A percentile compares a stretch with the other conserved stretches of the same genome.
phyloP scores from a whole-genome alignment of 2,888 invertebrate genomes.

The Andrena hattorfiana region DNA sequence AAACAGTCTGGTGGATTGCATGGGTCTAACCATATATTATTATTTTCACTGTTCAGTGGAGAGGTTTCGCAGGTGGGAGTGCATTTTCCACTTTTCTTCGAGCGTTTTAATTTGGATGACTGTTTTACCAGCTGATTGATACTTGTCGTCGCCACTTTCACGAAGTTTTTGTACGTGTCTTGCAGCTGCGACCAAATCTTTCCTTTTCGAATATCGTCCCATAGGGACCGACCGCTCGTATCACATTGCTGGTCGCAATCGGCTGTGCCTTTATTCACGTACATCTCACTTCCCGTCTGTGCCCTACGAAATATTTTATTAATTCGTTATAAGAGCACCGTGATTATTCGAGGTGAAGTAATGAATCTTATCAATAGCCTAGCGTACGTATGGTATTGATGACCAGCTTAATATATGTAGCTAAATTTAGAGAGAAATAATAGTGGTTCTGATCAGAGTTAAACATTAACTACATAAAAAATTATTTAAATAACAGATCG shows the following conservation, averaged over 20 bases:
- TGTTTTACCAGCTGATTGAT: constrained; percentile 49
- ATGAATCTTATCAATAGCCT: too few relatives aligned
- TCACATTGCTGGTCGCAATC: constrained; percentile 38
- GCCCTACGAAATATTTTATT: constrained; percentile 28
- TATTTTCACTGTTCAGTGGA: background rate
- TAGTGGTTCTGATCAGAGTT: too few relatives aligned
- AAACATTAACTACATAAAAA: too few relatives aligned
- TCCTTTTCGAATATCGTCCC: constrained; percentile 44
- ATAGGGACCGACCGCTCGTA: constrained; percentile 43
- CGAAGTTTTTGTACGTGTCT: constrained; percentile 51
- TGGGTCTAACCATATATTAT: background rate
- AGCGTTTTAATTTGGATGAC: constrained; percentile 38
- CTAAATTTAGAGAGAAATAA: too few relatives aligned
- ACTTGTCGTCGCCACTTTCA: constrained; percentile 39
- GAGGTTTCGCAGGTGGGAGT: background rate
- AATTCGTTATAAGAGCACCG: background rate
- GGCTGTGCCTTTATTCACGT: background rate
- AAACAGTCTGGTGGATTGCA: constrained; percentile 12
- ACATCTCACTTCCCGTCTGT: constrained; percentile 32
- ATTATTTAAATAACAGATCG: too few relatives aligned
- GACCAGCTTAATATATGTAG: too few relatives aligned
- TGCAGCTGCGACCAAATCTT: constrained; percentile 61
- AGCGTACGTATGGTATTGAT: too few relatives aligned
- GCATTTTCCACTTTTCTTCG: constrained; percentile 7
- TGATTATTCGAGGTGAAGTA: too few relatives aligned